Conservation (phyloP, 2,797 vertebrate species). For the Melanotaenia pygmaea region DNA sequence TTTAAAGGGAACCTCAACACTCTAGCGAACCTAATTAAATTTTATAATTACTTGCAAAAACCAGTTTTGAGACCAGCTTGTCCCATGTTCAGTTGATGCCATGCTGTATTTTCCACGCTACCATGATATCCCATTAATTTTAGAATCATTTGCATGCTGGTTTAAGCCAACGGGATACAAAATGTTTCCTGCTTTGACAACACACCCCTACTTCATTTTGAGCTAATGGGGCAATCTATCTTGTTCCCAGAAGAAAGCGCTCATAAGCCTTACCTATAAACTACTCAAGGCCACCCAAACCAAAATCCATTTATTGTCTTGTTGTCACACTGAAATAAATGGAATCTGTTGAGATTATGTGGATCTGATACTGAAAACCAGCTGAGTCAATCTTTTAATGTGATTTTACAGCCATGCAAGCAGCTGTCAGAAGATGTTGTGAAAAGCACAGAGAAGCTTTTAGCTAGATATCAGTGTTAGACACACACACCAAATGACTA, state of each 20-base stretch:
- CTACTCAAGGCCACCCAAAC: conserved; percentile 28
- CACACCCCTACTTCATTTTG: conserved; percentile 56
- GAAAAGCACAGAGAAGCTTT: no score
- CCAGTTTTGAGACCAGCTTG: conserved; percentile 41
- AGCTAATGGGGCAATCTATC: conserved; percentile 79
- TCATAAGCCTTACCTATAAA: conserved; percentile 71
- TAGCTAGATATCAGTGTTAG: no score
- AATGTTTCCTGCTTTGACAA: conserved; percentile 68
- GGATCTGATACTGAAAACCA: not conserved
- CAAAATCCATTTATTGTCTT: no score
- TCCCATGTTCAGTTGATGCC: conserved; percentile 29
- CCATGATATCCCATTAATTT: conserved; percentile 59
- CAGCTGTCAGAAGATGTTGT: no score
- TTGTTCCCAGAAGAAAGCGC: conserved; percentile 65
- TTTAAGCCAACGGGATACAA: conserved; percentile 67
- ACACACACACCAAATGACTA: no score
- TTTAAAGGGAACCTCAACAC: conserved; percentile 18
- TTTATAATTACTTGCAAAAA: conserved; percentile 32
- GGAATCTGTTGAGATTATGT: not conserved
- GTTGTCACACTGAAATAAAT: not conserved
- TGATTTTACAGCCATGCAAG: no score
- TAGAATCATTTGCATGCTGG: conserved; percentile 60
- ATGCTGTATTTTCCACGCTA: conserved; percentile 44
- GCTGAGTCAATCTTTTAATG: no score
- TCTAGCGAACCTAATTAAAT: conserved; percentile 44